Evolutionary conservation across 2,888 invertebrate species (phyloP), one percentile per base, ranked within the genome.

Genomic region (Cephus rjabovi): DNA sequence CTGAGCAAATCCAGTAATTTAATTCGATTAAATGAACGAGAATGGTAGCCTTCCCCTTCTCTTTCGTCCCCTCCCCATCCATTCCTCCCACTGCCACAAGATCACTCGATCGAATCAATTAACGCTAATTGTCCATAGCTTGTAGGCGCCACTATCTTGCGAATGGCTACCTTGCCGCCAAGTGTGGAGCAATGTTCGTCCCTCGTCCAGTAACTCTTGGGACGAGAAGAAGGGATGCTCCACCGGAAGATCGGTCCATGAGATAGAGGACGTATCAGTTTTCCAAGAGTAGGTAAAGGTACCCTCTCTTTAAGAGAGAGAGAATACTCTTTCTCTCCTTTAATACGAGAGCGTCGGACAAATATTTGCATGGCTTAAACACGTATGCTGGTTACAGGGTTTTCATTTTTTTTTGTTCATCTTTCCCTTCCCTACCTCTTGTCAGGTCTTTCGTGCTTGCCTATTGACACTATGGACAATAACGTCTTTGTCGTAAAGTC

Each of bases 391-490:
- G 56, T 56, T 56, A 40, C 56, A 56, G 6, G 56, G 56, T 56
- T 56, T 56, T 56, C 23, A 23, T 23, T 15, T 56, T 40, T 40
- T 23, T 56, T 56, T 56, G 12, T 37, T 56, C 56, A 56, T 23
- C 2, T 56, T 15, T 9, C 23, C 15, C 6, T 40, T 40, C 40
- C 23, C 23, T 9, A 9, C 56, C 56, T 15, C 6, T 56, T 23
- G 23, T 9, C 56, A 56, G 56, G 56, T 56, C 23, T 23, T 56
- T 56, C 56, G 15, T 56, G 23, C 56, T 56, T 76, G 40, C 76
- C 69, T 81, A 79, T 82, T 81, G 81, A 81, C 82, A 81, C 77
- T 78, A 12, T 74, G 78, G 77, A 81, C 77, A 79, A 79, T 78
- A 69, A 35, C 56, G 75, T 76, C 78, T 83, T 81, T 79, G 78